Conservation (phyloP, 2,113 vertebrate genomes). For the Panthera tigris region DNA sequence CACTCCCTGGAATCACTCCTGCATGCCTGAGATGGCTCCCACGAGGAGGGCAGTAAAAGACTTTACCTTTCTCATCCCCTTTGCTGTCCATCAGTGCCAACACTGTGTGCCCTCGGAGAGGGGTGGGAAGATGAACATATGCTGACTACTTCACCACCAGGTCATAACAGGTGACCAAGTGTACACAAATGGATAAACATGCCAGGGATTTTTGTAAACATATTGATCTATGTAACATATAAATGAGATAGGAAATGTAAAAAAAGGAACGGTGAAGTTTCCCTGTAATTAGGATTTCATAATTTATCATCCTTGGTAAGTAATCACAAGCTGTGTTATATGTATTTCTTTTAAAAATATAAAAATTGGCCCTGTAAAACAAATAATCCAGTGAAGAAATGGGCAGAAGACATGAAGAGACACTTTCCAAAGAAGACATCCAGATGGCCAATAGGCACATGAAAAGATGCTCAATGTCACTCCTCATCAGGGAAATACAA, state of each 20-base stretch:
- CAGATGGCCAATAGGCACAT: too few species aligned
- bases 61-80: not conserved
- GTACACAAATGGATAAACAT: not conserved
- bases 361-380: not conserved
- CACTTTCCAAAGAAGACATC: too few species aligned
- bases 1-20: not conserved
- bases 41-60: not conserved
- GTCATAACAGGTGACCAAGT: not conserved
- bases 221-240: not conserved
- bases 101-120: not conserved
- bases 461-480: too few species aligned
- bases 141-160: not conserved
- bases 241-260: not conserved
- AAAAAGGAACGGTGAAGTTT: not conserved
- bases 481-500: too few species aligned
- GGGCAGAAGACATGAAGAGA: too few species aligned
- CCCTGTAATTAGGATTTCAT: constrained; percentile 46
- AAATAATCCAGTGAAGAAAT: too few species aligned
- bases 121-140: not conserved
- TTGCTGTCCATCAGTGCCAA: not conserved
- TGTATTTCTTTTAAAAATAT: constrained; percentile 40
- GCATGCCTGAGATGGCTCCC: not conserved
- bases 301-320: constrained; percentile 25
- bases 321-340: constrained; percentile 4
- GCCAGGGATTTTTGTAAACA: not conserved